phyloP scores from a whole-genome alignment of 2,113 vertebrate genomes.

The Brachyhypopomus gauderio region DNA sequence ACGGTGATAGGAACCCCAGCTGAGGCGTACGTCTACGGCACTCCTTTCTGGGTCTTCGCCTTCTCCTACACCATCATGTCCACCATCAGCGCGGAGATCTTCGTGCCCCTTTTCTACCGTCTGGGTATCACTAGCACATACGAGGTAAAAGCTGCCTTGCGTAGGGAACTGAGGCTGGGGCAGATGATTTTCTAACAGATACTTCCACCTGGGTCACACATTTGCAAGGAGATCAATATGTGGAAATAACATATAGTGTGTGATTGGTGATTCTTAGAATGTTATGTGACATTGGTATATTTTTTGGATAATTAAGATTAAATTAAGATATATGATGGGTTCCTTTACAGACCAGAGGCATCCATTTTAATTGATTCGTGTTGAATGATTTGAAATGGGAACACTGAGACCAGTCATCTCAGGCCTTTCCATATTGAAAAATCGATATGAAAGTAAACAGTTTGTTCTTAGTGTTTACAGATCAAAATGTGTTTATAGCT shows the following conservation, averaged over 20 bases:
- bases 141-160: slow-evolving; percentile 69
- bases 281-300: not conserved
- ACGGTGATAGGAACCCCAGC: slow-evolving; percentile 79
- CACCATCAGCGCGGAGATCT: slow-evolving; percentile 73
- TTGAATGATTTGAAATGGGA: not conserved
- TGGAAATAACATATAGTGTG: slow-evolving; percentile 1
- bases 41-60: slow-evolving; percentile 74
- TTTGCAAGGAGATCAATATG: slow-evolving; percentile 8
- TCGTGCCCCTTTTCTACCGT: slow-evolving; percentile 79
- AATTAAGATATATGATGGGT: not conserved
- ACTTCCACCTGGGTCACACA: not conserved
- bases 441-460: not conserved
- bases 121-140: slow-evolving; percentile 78
- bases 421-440: not conserved
- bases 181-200: not conserved
- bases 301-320: not conserved
- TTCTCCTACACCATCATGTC: slow-evolving; percentile 77
- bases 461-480: not conserved
- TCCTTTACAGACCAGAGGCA: not conserved
- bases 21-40: slow-evolving; percentile 74
- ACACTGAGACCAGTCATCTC: not conserved
- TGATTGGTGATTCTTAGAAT: not conserved
- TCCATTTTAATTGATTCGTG: not conserved
- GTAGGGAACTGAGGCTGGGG: not conserved
- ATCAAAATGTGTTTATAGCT: not conserved